Percentiles rank a stretch among this genome's conserved stretches.
Evolutionary conservation across 2,113 vertebrate species (phyloP).

Genomic region (Myodes glareolus): DNA sequence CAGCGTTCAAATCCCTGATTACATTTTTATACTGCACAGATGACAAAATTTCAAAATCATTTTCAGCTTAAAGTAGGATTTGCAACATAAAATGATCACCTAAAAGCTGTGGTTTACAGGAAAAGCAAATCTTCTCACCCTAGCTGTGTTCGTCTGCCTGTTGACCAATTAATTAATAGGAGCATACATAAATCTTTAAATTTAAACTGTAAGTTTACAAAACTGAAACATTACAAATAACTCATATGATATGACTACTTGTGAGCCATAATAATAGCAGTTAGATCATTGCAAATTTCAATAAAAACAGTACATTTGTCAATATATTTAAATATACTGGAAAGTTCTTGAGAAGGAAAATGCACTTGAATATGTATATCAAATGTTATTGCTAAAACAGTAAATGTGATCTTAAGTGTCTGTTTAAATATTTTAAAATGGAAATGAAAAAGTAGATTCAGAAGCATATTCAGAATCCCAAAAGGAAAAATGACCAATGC

Average conservation of each 20-base stretch:
- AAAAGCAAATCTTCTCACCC: not conserved
- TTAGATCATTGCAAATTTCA: slow-evolving; percentile 38
- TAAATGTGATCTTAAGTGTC: not conserved
- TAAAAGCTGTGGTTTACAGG: slow-evolving; percentile 50
- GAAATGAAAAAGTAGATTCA: slow-evolving; percentile 34
- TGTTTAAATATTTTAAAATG: slow-evolving; percentile 26
- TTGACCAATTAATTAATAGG: slow-evolving; percentile 33
- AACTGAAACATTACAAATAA: not conserved
- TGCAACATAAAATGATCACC: slow-evolving; percentile 56
- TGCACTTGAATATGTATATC: not conserved
- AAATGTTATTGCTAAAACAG: not conserved
- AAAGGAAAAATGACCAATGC: not conserved
- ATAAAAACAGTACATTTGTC: not conserved
- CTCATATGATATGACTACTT: not conserved
- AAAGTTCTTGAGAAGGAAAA: slow-evolving; percentile 11
- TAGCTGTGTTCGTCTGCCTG: not conserved
- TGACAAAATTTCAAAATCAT: slow-evolving; percentile 60
- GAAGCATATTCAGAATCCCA: slow-evolving; percentile 41
- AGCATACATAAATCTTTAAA: not conserved
- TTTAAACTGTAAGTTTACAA: not conserved
- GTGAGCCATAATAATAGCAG: not conserved
- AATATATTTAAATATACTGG: not conserved
- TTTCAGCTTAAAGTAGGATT: slow-evolving; percentile 52
- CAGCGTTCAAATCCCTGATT: slow-evolving; percentile 65
- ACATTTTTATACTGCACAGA: slow-evolving; percentile 60